Percentiles rank a stretch among this genome's conserved stretches.
Evolutionary conservation across 2,888 invertebrate genomes (phyloP).

Genomic region (Patella caerulea): DNA sequence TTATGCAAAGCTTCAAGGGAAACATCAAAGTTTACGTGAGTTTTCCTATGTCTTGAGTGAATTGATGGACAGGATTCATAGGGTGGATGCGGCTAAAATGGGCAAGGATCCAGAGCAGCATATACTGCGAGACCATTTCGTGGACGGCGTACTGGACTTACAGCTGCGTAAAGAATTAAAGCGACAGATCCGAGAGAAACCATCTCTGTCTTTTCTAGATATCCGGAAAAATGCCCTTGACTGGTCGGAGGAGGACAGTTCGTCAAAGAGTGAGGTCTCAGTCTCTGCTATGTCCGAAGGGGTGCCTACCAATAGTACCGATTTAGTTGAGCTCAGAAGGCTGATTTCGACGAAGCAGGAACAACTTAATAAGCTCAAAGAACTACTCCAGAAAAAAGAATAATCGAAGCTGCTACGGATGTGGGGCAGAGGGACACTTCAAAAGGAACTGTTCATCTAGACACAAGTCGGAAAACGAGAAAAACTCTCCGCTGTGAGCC

Average conservation of each 20-base stretch:
- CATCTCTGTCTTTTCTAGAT: background rate
- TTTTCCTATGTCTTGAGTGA: background rate
- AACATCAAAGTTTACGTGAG: background rate
- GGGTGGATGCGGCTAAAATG: background rate
- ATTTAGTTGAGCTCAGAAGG: background rate
- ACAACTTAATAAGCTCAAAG: background rate
- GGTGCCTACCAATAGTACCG: background rate
- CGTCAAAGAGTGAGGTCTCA: too few relatives aligned
- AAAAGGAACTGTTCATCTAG: background rate
- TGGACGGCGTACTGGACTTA: background rate
- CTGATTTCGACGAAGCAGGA: background rate
- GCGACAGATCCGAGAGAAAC: background rate
- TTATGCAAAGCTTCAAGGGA: background rate
- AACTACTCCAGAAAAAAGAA: background rate
- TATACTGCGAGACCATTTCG: background rate
- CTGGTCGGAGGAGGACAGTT: background rate
- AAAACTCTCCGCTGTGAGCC: slow-evolving; percentile 1
- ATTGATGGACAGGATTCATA: background rate
- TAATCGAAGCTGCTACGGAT: background rate
- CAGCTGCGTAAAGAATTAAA: background rate
- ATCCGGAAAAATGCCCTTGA: background rate
- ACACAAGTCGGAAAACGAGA: background rate
- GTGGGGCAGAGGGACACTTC: background rate
- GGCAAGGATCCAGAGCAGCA: background rate
- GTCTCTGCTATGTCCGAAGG: too few relatives aligned